Base-by-base conservation (phyloP, 1,140 invertebrate genomes). In the Chironomus striatipennis region DNA sequence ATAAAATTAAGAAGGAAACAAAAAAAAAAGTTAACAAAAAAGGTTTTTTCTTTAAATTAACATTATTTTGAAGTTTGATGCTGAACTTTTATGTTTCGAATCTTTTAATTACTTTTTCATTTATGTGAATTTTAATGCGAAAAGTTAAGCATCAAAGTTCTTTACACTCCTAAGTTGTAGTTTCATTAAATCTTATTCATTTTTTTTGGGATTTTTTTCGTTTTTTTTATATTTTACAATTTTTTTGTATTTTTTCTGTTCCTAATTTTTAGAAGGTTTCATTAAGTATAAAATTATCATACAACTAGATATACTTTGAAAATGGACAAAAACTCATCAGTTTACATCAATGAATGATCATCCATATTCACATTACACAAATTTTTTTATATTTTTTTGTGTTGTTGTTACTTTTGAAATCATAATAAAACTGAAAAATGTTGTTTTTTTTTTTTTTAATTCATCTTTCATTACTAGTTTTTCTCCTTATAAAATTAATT, bases 161-260 rank as follows among this genome's bases (percentile, higher is more conserved):
- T n/a, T n/a, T n/a, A 57, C 47, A 15, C 5, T 57, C 12, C 47
- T 57, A 57, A 57, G 47, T 57, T 57, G 24, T 34, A 34, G 24
- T 34, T 34, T 34, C 24, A 34, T 34, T 34, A 34, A 34, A 12
- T 57, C 47, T 70, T 70, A n/a, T 70, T 70, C 20, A 18, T 5
- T 70, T 70, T 70, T 70, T 70, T 70, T 70, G n/a, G 2, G 9
- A 70, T 70, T 70, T 70, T 70, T 70, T 70, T 67, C 17, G 24
- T 47, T 15, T 12, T 47, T 12, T 7, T 21, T 20, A 18, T 17
- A 70, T 70, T 70, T 70, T 70, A 20, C 65, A 70, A 70, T 70
- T 70, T 70, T 70, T 70, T 70, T 70, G n/a, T 5, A 15, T 70
- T 70, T 70, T 70, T 70, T 70, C 20, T 57, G 47, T 57, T 57